phyloP scores from a whole-genome alignment of 2,113 vertebrate species.

The Malaclemys terrapin region DNA sequence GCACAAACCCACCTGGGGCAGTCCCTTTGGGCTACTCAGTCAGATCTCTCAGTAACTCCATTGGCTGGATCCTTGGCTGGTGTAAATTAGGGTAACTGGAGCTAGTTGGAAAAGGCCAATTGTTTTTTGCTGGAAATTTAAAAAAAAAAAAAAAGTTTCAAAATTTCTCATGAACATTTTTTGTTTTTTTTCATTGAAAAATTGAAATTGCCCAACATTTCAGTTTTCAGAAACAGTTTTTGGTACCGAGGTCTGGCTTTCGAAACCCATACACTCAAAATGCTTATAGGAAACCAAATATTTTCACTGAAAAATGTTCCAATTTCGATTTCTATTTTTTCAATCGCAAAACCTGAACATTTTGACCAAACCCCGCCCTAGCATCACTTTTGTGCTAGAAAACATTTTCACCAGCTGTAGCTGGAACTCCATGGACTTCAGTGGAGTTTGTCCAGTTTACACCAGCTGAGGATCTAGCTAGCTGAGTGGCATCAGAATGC shows the following conservation, averaged over 20 bases:
- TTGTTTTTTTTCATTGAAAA: neutral
- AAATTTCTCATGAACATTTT: neutral
- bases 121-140: rapidly evolving
- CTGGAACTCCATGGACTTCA: neutral
- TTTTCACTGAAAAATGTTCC: neutral
- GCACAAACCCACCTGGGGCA: neutral
- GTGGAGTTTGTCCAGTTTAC: neutral
- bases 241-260: neutral
- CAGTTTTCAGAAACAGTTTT: neutral
- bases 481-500: neutral
- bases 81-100: neutral
- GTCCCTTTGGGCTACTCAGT: neutral
- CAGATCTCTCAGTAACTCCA: neutral
- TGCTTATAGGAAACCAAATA: neutral
- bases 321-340: neutral
- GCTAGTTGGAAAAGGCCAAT: neutral
- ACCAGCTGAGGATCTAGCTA: neutral
- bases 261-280: neutral
- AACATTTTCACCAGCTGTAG: neutral
- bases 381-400: neutral
- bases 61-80: neutral
- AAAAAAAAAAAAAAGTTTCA: neutral
- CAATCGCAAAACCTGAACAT: neutral
- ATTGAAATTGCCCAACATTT: neutral
- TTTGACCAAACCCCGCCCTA: neutral